Evolutionary conservation across 2,113 vertebrate genomes (phyloP).

Genomic region (Sclerurus mexicanus): DNA sequence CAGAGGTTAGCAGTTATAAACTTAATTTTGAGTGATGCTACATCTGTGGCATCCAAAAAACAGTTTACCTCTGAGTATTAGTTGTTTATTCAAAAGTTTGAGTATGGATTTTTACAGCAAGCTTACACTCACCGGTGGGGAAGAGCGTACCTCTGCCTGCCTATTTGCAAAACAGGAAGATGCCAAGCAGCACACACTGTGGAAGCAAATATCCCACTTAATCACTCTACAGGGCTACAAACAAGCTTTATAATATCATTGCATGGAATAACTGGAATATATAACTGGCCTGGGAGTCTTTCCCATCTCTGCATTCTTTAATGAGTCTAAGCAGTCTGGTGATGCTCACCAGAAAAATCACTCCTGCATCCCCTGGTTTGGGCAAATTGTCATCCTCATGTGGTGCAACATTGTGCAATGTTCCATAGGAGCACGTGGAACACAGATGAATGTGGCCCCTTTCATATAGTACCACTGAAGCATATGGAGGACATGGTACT

Average conservation of each 20-base stretch:
- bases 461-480: not conserved
- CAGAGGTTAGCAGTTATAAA: rapidly evolving
- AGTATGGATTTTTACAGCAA: not conserved
- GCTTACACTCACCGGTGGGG: rapidly evolving
- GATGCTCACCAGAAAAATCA: not conserved
- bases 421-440: not conserved
- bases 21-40: not conserved
- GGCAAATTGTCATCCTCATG: not conserved
- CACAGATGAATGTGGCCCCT: rapidly evolving
- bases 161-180: not conserved
- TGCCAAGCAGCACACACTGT: not conserved
- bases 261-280: not conserved
- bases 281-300: not conserved
- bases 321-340: not conserved
- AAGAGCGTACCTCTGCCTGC: not conserved
- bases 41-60: not conserved
- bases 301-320: not conserved
- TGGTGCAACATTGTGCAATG: not conserved
- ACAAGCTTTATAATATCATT: not conserved
- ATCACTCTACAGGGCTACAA: not conserved
- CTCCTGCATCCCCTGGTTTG: not conserved
- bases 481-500: not conserved
- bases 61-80: not conserved
- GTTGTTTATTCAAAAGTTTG: not conserved
- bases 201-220: not conserved